Base-by-base conservation (phyloP, 2,888 invertebrate species). In the Aphidoletes aphidimyza region DNA sequence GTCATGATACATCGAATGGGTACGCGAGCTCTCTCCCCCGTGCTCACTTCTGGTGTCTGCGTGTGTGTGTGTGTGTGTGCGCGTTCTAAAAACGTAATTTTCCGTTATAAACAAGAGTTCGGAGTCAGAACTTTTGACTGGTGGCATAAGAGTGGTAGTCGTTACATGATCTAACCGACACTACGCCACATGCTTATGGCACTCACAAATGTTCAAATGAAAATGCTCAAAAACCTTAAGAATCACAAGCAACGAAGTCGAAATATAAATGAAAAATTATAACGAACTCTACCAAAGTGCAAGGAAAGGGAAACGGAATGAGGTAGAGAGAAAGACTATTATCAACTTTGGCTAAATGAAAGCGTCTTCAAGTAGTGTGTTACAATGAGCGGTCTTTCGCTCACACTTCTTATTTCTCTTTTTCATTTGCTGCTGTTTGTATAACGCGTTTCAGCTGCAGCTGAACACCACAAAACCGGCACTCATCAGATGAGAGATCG, bases 231-330 rank as follows among this genome's bases (percentile, higher is more conserved):
- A 69, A 30, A 26, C 30, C 69, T 34, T 69, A 69, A 69, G 30
- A 69, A 69, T 69, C 26, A 30, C 26, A 8, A 30, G 14, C 11
- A 14, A 30, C 11, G n/a, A 14, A 69, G 69, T 30, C 30, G 34
- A 34, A 69, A 34, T 30, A 69, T 69, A 30, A 69, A 69, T 69
- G 69, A 69, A 69, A 69, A 30, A 69, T 69, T 69, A 69, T 69
- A 69, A 69, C 69, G 19, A 30, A 69, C 30, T n/a, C n/a, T 30
- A 69, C 14, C 30, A 69, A 30, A 30, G 14, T 14, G 69, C n/a
- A n/a, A n/a, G n/a, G n/a, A n/a, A n/a, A n/a, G n/a, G n/a, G n/a
- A n/a, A n/a, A n/a, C n/a, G n/a, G n/a, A n/a, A n/a, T n/a, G n/a
- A n/a, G n/a, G n/a, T n/a, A n/a, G n/a, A n/a, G n/a, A n/a, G n/a